These are phyloP conservation scores for Acrocera orbiculus DNA, from an alignment of 2,888 invertebrate species.

Conservation along the genomic window DNA sequence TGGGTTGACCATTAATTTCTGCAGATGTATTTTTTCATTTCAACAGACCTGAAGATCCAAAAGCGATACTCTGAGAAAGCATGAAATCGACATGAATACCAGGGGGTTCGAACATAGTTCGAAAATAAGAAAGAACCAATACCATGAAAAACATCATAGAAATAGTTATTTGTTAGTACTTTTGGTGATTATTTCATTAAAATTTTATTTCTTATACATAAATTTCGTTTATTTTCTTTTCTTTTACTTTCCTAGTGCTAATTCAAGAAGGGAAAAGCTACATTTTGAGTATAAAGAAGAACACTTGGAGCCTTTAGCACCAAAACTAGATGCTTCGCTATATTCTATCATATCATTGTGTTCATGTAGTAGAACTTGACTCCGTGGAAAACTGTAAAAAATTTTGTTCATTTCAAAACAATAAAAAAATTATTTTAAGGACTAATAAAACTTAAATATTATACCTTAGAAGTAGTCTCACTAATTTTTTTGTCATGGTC, in stretches of 20 bases:
- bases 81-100: too few relatives aligned
- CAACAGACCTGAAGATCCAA: too few relatives aligned
- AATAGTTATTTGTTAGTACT: too few relatives aligned
- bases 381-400: conserved; percentile 40
- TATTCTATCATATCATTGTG: conserved; percentile 47
- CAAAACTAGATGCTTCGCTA: conserved; percentile 42
- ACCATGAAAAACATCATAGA: too few relatives aligned
- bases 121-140: too few relatives aligned
- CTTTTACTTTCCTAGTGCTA: conserved; percentile 45
- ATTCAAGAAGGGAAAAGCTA: conserved; percentile 51
- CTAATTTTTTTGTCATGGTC: conserved; percentile 50
- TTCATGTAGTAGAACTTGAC: conserved; percentile 39
- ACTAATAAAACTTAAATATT: conserved; percentile 13
- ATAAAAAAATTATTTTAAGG: background rate
- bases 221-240: too few relatives aligned
- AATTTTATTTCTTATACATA: too few relatives aligned
- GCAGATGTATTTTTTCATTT: too few relatives aligned
- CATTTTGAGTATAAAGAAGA: conserved; percentile 39
- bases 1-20: too few relatives aligned
- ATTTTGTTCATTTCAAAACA: background rate
- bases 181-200: too few relatives aligned
- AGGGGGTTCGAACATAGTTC: too few relatives aligned
- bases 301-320: conserved; percentile 34
- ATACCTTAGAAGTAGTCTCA: conserved; percentile 51
- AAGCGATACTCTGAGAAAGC: too few relatives aligned